Evolutionary conservation across 2,888 invertebrate genomes (phyloP).

Genomic region (Hirtodrosophila duncani): DNA sequence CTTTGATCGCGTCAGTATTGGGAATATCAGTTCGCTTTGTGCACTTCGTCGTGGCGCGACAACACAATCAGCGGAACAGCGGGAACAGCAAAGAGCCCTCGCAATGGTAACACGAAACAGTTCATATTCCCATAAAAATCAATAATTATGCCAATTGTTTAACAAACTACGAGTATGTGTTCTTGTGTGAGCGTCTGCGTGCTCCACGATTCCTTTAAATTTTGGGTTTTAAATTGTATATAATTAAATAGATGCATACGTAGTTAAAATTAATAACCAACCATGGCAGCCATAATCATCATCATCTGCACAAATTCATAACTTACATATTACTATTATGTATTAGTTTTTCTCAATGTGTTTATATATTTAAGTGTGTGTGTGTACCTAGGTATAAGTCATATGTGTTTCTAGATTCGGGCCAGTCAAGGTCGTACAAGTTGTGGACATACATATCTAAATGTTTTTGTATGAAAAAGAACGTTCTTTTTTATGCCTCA

Average conservation of each 20-base stretch:
- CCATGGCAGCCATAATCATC: conserved; percentile 1
- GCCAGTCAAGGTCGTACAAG: conserved; percentile 56
- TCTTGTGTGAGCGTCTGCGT: conserved; percentile 17
- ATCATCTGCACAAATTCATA: conserved; percentile 11
- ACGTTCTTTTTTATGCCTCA: conserved; percentile 52
- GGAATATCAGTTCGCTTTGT: conserved; percentile 76
- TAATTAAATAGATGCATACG: conserved; percentile 6
- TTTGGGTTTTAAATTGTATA: conserved; percentile 16
- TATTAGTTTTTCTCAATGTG: conserved; percentile 12
- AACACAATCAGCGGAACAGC: conserved; percentile 58
- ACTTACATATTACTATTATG: conserved; percentile 10
- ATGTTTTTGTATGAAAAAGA: conserved; percentile 32
- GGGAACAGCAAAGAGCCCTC: conserved; percentile 59
- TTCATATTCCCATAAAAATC: conserved; percentile 52
- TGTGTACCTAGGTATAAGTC: conserved; percentile 1
- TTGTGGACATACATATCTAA: conserved; percentile 24
- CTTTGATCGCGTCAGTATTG: conserved; percentile 63
- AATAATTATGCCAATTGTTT: conserved; percentile 37
- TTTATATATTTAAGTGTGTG: conserved; percentile 17
- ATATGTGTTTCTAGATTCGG: conserved; percentile 17
- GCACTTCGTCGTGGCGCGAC: conserved; percentile 76
- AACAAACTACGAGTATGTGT: conserved; percentile 20
- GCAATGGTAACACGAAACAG: conserved; percentile 74
- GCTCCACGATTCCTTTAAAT: no score
- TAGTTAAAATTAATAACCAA: no score